A percentile compares a stretch with the other conserved stretches of the same genome.
phyloP scores from a whole-genome alignment of 2,888 invertebrate genomes.

The Parapristionchus giblindavisi region DNA sequence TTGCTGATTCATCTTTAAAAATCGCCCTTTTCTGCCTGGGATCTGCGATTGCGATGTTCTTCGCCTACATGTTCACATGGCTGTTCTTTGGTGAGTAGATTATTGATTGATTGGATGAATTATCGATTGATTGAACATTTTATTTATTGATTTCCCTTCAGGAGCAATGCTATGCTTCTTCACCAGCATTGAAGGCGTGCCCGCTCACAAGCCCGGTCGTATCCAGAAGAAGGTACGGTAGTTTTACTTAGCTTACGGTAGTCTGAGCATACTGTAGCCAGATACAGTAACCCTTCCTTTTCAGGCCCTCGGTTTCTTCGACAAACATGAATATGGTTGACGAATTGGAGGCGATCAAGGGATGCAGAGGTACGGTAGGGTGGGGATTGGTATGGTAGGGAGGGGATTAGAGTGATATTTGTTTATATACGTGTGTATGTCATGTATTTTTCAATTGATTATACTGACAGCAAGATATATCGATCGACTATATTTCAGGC shows the following conservation, averaged over 20 bases:
- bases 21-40: slow-evolving; percentile 67
- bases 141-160: background rate
- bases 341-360: slow-evolving; percentile 61
- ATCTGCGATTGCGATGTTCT: slow-evolving; percentile 65
- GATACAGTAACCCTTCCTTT: background rate
- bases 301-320: slow-evolving; percentile 32
- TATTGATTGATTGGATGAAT: no score
- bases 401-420: no score
- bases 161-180: slow-evolving; percentile 43
- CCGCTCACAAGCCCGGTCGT: background rate
- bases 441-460: no score
- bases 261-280: no score
- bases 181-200: slow-evolving; percentile 9
- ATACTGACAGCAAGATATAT: no score
- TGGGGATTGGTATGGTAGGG: no score
- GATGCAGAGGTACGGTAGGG: slow-evolving; percentile 61
- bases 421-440: no score
- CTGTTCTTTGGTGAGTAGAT: slow-evolving; percentile 58
- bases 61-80: slow-evolving; percentile 66
- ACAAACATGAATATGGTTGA: slow-evolving; percentile 49
- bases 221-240: slow-evolving; percentile 20
- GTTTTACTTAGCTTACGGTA: slow-evolving; percentile 7
- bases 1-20: no score
- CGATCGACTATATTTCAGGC: slow-evolving; percentile 51
- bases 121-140: slow-evolving; percentile 28